Base-by-base conservation (phyloP, 2,113 vertebrate genomes). In the Oophaga pumilio region DNA sequence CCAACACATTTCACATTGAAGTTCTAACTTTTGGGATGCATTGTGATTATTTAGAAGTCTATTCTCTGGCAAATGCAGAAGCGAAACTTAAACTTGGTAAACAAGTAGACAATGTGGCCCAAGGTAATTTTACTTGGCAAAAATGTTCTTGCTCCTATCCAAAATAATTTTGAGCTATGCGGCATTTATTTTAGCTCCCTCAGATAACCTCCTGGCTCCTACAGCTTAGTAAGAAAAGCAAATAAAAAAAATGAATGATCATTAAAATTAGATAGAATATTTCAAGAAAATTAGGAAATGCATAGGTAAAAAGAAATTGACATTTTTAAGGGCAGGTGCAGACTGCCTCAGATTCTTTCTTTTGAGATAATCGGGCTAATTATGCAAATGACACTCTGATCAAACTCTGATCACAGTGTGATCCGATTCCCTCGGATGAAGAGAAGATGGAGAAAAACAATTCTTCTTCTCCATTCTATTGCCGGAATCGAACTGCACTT, bases 51-150 rank as follows among this genome's bases (percentile, higher is more conserved):
- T 76, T 77, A 76, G 73, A 62, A 64, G 84, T 62, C 74, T 77
- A 85, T 76, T 76, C 69, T 49, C 60, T 62, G 68, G 84, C 57
- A 76, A 85, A 33, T 11, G 33, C 57, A 59, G 56, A 85, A 77
- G 84, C 73, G 64, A 76, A 85, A 52, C 53, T 85, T 24, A 76
- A 77, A 74, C 73, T 76, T 76, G 33, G 73, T 85, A 85, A 85
- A 85, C 84, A 85, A 85, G 53, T 12, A 85, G 57, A 85, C 84
- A 85, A 85, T 64, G 71, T 64, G 53, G 74, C 84, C 73, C 73
- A 77, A 85, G 83, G 53, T 85, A 85, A 85, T 85, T 85, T 85
- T 85, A 77, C 71, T 76, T 85, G 84, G 84, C 84, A 76, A 77
- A 85, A 85, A 49, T 76, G 33, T 59, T 11, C 28, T 85, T 43